Base-by-base conservation (phyloP, 2,888 invertebrate species). In the Eupithecia insigniata region DNA sequence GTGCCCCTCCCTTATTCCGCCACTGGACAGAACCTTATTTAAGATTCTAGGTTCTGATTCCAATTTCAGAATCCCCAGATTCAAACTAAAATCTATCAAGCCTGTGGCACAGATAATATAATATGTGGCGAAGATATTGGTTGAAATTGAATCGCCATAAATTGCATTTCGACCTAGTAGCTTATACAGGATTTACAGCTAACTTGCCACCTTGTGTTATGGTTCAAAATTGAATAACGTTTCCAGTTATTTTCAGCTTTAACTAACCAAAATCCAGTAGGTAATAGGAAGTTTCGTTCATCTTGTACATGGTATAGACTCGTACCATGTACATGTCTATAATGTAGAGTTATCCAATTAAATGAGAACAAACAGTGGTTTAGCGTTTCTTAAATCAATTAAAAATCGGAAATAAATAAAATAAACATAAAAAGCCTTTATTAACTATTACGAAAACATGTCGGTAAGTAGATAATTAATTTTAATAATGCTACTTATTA, bases 121-220 rank as follows among this genome's bases (percentile, higher is more conserved):
- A n/a, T n/a, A n/a, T n/a, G 2, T 34, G 18, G 26, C 6, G 30
- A 60, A 30, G 30, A 18, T 30, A 60, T 28, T 60, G 55, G 26
- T 26, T 28, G 28, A 60, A 60, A 60, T 60, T 60, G 60, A 60
- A 60, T 60, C 28, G 60, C 16, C 3, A 60, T 60, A 60, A 18
- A 60, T 60, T 60, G 30, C 16, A 30, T 5, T 60, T 30, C 7
- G 18, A 5, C 30, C 16, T 7, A 2, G 16, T 28, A 30, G 30
- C 30, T 60, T 12, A 26, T 51, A 51, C 22, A 22, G 60, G 1
- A 6, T 14, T 28, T 6, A 58, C 28, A 30, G 51, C 10, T 10
- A 51, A 0, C 22, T 26, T 51, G 10, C 51, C 12, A 18, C 60
- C 7, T 30, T 30, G 60, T 60, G 30, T 28, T 60, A 60, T 16